Evolutionary conservation across 2,113 vertebrate species (phyloP).

Genomic region (Castor canadensis): DNA sequence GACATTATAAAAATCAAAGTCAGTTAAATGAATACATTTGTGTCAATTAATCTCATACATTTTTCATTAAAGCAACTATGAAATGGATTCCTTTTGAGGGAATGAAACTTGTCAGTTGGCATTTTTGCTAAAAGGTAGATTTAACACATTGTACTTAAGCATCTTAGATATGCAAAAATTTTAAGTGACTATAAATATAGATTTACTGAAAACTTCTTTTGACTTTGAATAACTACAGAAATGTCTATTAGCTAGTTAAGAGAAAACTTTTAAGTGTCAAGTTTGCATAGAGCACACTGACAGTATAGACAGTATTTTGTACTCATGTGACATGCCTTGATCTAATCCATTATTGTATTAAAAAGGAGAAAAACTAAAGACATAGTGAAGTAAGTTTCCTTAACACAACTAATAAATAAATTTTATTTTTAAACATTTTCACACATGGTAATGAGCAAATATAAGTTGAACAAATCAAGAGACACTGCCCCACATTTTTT

Average conservation of each 20-base stretch:
- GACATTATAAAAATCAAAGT: conserved; percentile 42
- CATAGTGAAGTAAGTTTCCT: background rate
- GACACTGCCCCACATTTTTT: background rate
- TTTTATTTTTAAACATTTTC: background rate
- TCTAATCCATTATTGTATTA: background rate
- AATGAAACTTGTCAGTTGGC: background rate
- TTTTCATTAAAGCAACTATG: conserved; percentile 49
- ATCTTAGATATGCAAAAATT: background rate
- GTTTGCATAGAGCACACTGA: background rate
- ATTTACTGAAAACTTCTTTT: background rate
- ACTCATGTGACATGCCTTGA: background rate
- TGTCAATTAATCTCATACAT: conserved; percentile 53
- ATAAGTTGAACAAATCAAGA: background rate
- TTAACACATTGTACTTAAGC: background rate
- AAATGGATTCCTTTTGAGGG: conserved; percentile 34
- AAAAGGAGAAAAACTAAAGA: background rate
- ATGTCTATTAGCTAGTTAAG: background rate
- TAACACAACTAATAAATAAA: background rate
- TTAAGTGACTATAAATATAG: background rate
- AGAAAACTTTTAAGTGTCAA: background rate
- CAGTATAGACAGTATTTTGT: background rate
- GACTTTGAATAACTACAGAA: background rate
- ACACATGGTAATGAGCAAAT: background rate
- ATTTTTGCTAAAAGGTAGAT: background rate
- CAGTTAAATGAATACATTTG: conserved; percentile 60